Conservation (phyloP, 2,797 vertebrate genomes). For the Staurois parvus region DNA sequence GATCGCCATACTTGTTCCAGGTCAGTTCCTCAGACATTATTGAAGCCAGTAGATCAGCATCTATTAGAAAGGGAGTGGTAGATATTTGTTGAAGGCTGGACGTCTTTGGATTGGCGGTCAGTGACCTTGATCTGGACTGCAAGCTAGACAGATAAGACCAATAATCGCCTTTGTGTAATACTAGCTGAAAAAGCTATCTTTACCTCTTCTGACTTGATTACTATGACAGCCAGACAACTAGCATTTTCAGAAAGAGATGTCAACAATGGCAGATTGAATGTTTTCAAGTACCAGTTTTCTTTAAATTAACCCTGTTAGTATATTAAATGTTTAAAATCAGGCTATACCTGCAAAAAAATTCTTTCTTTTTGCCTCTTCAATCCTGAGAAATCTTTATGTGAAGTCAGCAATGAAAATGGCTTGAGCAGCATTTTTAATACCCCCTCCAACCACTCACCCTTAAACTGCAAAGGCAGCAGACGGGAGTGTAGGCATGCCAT, state of each 20-base stretch:
- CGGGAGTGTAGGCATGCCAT: no score
- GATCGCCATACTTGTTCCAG: neutral
- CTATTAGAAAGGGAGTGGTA: neutral
- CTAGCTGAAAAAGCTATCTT: no score
- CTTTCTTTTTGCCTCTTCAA: no score
- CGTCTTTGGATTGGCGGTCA: neutral
- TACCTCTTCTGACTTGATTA: neutral
- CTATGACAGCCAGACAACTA: neutral
- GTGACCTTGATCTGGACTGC: neutral
- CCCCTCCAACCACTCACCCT: no score
- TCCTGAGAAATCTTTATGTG: no score
- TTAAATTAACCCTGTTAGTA: neutral
- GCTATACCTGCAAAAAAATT: no score
- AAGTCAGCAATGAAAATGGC: no score
- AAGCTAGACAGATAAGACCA: neutral
- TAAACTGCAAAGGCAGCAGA: no score
- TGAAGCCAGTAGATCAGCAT: neutral
- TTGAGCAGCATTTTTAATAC: no score
- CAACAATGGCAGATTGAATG: neutral
- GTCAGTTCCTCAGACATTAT: neutral
- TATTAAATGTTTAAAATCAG: neutral
- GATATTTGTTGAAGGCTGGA: neutral
- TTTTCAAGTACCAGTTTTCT: neutral
- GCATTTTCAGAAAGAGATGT: neutral
- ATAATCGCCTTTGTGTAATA: no score